These are phyloP conservation scores for Bovichtus diacanthus DNA, from an alignment of 2,797 vertebrate genomes.

Conservation along the genomic window DNA sequence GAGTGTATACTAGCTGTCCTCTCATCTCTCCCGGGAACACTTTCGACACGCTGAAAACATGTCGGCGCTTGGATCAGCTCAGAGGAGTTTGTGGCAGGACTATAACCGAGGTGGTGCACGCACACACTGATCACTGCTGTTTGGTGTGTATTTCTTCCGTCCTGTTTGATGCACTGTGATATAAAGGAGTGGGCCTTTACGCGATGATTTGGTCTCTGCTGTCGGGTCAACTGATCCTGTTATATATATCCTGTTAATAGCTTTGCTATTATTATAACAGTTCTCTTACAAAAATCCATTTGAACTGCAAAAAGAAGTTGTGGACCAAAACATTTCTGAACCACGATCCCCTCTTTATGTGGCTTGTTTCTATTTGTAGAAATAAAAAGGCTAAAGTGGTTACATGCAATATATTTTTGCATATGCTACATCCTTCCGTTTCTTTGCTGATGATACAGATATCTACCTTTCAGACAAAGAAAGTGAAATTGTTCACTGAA, in stretches of 20 bases:
- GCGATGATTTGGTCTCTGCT: background rate
- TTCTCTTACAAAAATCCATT: background rate
- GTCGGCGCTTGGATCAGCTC: conserved; percentile 2
- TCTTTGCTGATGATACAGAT: background rate
- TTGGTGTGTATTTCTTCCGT: conserved; percentile 10
- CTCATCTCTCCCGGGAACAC: conserved; percentile 17
- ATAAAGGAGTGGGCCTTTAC: background rate
- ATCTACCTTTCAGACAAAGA: background rate
- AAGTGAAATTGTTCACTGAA: background rate
- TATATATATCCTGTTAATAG: too few relatives aligned
- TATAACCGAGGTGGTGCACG: background rate
- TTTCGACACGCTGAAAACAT: conserved; percentile 19
- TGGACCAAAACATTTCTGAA: background rate
- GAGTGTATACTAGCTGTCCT: conserved; percentile 7
- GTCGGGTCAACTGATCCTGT: background rate
- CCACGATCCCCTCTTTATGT: background rate
- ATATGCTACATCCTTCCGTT: background rate
- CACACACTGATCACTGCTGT: conserved; percentile 1
- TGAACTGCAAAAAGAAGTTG: background rate
- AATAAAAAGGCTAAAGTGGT: too few relatives aligned
- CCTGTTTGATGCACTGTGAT: conserved; percentile 9
- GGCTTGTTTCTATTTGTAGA: too few relatives aligned
- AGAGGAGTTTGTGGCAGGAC: conserved; percentile 15
- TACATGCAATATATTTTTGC: too few relatives aligned
- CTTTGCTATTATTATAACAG: background rate